phyloP scores from a whole-genome alignment of 53 echinoderm and acorn worm genomes.

The Paracentrotus lividus region DNA sequence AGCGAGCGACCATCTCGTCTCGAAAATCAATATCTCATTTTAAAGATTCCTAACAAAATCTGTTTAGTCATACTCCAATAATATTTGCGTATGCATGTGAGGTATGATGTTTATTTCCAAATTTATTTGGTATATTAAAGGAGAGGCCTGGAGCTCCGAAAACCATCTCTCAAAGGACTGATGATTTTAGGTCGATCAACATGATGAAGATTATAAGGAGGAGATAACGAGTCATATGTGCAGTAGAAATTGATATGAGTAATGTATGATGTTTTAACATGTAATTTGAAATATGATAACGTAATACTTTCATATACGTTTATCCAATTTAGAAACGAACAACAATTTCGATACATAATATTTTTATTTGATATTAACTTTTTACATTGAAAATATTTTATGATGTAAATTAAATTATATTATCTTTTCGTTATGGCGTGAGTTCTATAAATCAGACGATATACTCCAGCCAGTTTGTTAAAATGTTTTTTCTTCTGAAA shows the following conservation, averaged over 20 bases:
- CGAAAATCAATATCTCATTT: slow-evolving; percentile 44
- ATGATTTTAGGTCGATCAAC: neutral
- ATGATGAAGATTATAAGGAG: neutral
- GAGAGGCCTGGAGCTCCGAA: neutral
- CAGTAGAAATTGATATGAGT: neutral
- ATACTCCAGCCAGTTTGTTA: no score
- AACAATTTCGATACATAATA: no score
- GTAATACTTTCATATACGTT: no score
- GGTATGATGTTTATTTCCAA: slow-evolving; percentile 25
- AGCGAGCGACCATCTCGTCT: neutral
- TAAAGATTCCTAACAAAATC: slow-evolving; percentile 42
- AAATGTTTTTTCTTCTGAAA: no score
- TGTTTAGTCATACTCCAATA: slow-evolving; percentile 39
- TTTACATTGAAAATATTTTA: no score
- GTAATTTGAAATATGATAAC: neutral
- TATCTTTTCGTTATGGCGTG: neutral
- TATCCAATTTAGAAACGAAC: no score
- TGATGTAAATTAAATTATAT: neutral
- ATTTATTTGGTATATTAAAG: neutral
- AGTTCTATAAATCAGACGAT: no score
- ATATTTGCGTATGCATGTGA: slow-evolving; percentile 26
- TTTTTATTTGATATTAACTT: no score
- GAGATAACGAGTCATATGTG: neutral
- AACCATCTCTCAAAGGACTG: neutral
- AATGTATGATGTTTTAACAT: neutral